Percentiles rank a stretch among this genome's conserved stretches.
Conservation (phyloP, 2,113 vertebrate genomes). For the Etheostoma cragini region DNA sequence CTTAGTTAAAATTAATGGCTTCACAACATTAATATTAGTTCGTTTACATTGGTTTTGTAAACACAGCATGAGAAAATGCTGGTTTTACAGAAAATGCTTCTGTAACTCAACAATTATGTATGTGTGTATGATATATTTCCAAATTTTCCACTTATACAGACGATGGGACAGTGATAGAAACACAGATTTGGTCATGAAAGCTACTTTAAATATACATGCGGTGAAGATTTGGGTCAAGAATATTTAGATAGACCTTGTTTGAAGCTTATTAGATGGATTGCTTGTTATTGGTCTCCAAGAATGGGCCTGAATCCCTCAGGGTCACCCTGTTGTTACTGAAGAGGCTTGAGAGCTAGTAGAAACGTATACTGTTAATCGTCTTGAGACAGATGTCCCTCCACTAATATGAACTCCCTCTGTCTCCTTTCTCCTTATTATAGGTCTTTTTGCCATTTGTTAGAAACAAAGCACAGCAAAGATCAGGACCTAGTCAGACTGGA, state of each 20-base stretch:
- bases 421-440: slow-evolving; percentile 7
- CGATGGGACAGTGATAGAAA: neutral
- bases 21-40: neutral
- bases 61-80: neutral
- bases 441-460: neutral
- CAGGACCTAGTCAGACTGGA: neutral
- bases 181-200: neutral
- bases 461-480: slow-evolving; percentile 15
- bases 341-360: slow-evolving; percentile 47
- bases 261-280: slow-evolving; percentile 7
- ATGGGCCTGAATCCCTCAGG: slow-evolving; percentile 50
- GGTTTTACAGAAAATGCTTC: neutral
- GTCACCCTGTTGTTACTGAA: slow-evolving; percentile 56
- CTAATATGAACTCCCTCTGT: slow-evolving; percentile 14
- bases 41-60: neutral
- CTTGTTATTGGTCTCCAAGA: slow-evolving; percentile 41
- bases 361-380: slow-evolving; percentile 9
- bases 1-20: neutral
- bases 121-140: neutral
- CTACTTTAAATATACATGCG: neutral
- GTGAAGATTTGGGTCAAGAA: neutral
- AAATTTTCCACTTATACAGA: neutral
- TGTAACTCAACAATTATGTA: neutral
- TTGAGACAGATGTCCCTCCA: slow-evolving; percentile 19
- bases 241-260: neutral